These are phyloP conservation scores for Calypte anna DNA, from an alignment of 2,113 vertebrate species.

Conservation along the genomic window DNA sequence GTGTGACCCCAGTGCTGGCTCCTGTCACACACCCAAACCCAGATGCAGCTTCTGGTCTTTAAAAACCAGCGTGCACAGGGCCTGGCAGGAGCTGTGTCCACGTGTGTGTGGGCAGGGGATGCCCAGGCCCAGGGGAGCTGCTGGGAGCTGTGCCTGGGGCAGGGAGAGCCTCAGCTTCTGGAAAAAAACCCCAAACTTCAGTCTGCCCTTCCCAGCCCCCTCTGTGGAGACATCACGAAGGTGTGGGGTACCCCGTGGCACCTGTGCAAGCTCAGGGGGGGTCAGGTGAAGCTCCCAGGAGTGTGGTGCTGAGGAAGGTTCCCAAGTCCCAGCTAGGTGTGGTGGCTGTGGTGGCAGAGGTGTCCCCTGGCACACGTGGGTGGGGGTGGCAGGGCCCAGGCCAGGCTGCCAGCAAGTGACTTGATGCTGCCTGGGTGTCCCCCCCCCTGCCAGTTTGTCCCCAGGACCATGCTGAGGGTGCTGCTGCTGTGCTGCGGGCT, in stretches of 20 bases:
- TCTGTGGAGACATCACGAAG: neutral
- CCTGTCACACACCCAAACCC: neutral
- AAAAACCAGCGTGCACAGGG: neutral
- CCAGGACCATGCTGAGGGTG: slow-evolving; percentile 70
- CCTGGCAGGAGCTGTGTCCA: fast-evolving
- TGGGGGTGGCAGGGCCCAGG: neutral
- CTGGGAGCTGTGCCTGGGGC: too few species aligned
- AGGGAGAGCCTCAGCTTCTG: too few species aligned
- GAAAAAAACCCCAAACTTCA: too few species aligned
- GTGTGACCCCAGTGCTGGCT: neutral
- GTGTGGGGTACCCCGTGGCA: neutral
- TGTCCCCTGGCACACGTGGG: fast-evolving
- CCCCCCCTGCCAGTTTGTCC: neutral
- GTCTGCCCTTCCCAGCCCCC: too few species aligned
- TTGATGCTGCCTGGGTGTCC: neutral
- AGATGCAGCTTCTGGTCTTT: neutral
- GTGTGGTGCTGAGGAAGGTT: neutral
- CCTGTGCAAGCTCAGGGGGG: fast-evolving
- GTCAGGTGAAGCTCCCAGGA: neutral
- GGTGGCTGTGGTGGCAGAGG: neutral
- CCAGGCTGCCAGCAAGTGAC: neutral
- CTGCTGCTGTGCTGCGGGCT: slow-evolving; percentile 74
- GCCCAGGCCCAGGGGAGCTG: too few species aligned
- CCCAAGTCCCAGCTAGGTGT: fast-evolving
- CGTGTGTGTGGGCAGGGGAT: fast-evolving